Evolutionary conservation across 2,888 invertebrate species (phyloP), one percentile per base, ranked within the genome.

Genomic region (Tetragnatha montana): DNA sequence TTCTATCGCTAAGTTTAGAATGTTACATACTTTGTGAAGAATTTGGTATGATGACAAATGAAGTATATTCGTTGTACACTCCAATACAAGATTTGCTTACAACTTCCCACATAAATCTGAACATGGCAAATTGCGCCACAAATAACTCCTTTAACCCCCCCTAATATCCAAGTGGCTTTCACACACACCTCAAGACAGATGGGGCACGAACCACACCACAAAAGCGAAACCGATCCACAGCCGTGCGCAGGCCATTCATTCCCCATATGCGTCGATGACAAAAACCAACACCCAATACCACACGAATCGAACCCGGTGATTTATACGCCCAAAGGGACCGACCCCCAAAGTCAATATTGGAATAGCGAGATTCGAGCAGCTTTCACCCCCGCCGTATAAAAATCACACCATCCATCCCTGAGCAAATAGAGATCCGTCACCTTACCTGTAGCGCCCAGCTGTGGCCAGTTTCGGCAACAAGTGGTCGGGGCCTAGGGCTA

Each of bases 291-390:
- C 35, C 8, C 22, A 74, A 74, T 74, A 74, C 74, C 60, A 60
- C 60, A 60, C 17, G 60, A 60, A 74, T 17, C 82, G 73, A 76
- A 47, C 6, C 12, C 81, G 19, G 74, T 82, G 82, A 82, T 82
- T 82, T 82, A 82, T 82, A 21, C 51, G 73, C 71, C 73, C 82
- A 60, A 22, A 74, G 60, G 74, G n/a, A 51, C 19, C 21, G 12
- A 22, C 4, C 51, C 74, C 82, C 50, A 50, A 82, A 82, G 82
- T 82, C 82, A 82, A 82, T 82, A 82, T 82, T 82, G 73, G 82
- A 21, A 51, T 19, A 60, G 60, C 51, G 74, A 71, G 60, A 82
- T 35, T 82, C 82, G 49, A 74, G 51, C 73, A 74, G 51, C 73
- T 74, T 50, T 73, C 82, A 35, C 73, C 51, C n/a, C 21, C 14